Evolutionary conservation across 2,797 vertebrate species (phyloP).

Genomic region (Clarias platycephalus): DNA sequence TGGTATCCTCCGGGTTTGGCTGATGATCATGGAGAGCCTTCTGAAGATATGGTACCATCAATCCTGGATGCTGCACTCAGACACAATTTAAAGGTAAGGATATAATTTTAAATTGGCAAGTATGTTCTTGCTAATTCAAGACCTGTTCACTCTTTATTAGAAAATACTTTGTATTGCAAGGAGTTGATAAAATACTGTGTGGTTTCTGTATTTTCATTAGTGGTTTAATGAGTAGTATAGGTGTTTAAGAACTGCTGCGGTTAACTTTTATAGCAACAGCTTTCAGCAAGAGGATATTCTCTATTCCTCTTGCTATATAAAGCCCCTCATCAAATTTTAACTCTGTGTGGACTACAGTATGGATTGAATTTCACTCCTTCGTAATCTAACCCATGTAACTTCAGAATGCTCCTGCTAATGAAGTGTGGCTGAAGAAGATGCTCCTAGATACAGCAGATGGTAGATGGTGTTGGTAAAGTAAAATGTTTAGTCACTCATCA

Average conservation of each 20-base stretch:
- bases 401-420: conserved; percentile 31
- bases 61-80: conserved; percentile 84
- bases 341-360: conserved; percentile 12
- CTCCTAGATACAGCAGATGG: conserved; percentile 15
- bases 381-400: conserved; percentile 47
- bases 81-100: conserved; percentile 83
- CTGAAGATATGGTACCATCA: conserved; percentile 82
- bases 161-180: background rate
- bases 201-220: background rate
- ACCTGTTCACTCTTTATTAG: background rate
- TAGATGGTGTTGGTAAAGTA: background rate
- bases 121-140: background rate
- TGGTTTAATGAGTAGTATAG: background rate
- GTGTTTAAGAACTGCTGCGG: conserved; percentile 61
- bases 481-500: background rate
- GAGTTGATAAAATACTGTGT: background rate
- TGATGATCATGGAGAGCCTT: conserved; percentile 82
- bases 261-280: conserved; percentile 51
- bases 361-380: conserved; percentile 26
- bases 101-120: background rate
- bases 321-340: conserved; percentile 63
- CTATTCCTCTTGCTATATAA: conserved; percentile 33
- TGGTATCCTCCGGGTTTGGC: conserved; percentile 84
- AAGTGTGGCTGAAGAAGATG: background rate
- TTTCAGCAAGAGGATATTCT: conserved; percentile 27